A percentile compares a stretch with the other conserved stretches of the same genome.
phyloP scores from a whole-genome alignment of 2,888 invertebrate genomes.

The Protonemura montana region DNA sequence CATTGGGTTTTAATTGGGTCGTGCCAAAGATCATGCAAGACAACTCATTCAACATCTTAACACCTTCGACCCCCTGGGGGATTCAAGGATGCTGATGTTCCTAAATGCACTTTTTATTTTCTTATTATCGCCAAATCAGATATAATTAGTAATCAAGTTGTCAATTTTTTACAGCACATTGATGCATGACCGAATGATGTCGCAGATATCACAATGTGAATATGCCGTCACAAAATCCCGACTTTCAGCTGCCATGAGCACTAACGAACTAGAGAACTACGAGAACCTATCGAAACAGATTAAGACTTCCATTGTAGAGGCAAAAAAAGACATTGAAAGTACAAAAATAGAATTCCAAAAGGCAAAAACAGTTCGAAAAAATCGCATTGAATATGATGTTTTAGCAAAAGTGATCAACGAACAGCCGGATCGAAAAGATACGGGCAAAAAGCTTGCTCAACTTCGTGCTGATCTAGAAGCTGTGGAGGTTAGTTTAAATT shows the following conservation, averaged over 20 bases:
- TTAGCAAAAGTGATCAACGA: conserved; percentile 89
- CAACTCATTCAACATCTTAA: neutral
- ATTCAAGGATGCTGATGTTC: no score
- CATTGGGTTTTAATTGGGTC: conserved; percentile 35
- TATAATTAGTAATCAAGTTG: neutral
- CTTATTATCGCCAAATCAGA: no score
- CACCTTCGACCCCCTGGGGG: neutral
- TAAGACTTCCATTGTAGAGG: conserved; percentile 79
- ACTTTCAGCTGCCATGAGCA: conserved; percentile 80
- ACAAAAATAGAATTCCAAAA: conserved; percentile 82
- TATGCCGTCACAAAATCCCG: conserved; percentile 86
- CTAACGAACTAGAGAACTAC: conserved; percentile 84
- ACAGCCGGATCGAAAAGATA: conserved; percentile 88
- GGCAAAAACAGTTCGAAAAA: conserved; percentile 87
- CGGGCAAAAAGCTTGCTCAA: conserved; percentile 70
- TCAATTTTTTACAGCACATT: conserved; percentile 67
- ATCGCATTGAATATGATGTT: conserved; percentile 92
- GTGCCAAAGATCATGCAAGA: no score
- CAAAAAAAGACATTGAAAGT: conserved; percentile 80
- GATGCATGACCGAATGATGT: conserved; percentile 80
- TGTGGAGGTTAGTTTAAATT: conserved; percentile 60
- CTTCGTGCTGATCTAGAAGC: conserved; percentile 77
- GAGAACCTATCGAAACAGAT: conserved; percentile 78
- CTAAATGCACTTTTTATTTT: no score
- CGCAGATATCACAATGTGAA: conserved; percentile 86